Conservation (phyloP, 2,113 vertebrate genomes). For the Chaetodon trifascialis region DNA sequence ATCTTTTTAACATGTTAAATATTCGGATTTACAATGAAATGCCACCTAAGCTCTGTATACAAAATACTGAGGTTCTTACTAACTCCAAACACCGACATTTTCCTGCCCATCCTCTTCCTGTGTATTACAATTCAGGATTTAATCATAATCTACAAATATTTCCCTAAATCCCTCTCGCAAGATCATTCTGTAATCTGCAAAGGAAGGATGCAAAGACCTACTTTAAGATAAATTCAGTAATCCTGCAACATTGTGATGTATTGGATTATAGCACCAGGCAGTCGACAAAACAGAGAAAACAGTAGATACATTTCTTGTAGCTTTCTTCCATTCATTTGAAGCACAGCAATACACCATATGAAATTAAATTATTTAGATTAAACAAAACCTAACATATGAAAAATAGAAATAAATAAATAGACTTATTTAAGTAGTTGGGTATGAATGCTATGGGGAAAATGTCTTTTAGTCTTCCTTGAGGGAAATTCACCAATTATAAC, state of each 20-base stretch:
- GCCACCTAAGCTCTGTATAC: not conserved
- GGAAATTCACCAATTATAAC: not conserved
- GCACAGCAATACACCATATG: not conserved
- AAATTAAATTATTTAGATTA: not conserved
- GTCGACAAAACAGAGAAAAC: not conserved
- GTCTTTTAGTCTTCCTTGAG: not conserved
- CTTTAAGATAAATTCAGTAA: slow-evolving; percentile 45
- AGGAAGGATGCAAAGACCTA: slow-evolving; percentile 36
- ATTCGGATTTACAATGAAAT: not conserved
- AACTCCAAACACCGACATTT: slow-evolving; percentile 14
- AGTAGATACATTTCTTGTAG: not conserved
- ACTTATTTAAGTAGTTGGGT: not conserved
- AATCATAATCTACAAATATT: slow-evolving; percentile 47
- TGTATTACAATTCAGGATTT: slow-evolving; percentile 46
- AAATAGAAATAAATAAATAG: not conserved
- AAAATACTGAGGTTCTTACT: not conserved
- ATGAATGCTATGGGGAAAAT: not conserved
- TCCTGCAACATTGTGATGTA: slow-evolving; percentile 33
- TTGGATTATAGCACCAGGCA: slow-evolving; percentile 28
- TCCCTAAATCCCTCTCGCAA: slow-evolving; percentile 48
- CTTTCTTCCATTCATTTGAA: not conserved
- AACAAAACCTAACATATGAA: not conserved
- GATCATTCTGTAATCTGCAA: slow-evolving; percentile 47
- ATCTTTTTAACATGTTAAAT: not conserved
- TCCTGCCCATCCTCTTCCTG: slow-evolving; percentile 6